phyloP scores from a whole-genome alignment of 2,797 vertebrate species.

The Okamejei kenojei region DNA sequence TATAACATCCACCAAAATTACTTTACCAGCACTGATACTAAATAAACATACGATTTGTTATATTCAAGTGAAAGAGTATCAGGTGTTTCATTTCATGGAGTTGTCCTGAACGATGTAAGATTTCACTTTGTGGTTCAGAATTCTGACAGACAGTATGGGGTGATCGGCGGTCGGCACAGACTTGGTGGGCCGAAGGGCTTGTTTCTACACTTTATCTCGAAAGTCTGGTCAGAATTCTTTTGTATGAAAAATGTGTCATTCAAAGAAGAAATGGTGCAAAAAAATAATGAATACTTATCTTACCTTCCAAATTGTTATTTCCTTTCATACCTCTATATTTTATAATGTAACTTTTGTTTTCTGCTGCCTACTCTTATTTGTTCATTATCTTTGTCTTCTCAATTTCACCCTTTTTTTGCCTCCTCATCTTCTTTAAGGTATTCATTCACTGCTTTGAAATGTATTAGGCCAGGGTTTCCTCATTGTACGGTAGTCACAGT shows the following conservation, averaged over 20 bases:
- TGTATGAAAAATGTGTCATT: background rate
- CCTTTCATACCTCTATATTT: background rate
- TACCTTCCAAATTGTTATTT: background rate
- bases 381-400: background rate
- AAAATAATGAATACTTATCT: background rate
- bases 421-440: background rate
- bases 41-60: slow-evolving; percentile 18
- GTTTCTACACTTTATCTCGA: too few species aligned
- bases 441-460: background rate
- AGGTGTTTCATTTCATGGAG: background rate
- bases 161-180: too few species aligned
- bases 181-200: too few species aligned
- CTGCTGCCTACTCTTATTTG: background rate
- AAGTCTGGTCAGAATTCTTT: background rate
- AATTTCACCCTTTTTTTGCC: background rate
- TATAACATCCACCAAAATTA: slow-evolving; percentile 11
- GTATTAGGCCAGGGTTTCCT: background rate
- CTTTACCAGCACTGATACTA: slow-evolving; percentile 24
- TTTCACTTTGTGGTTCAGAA: background rate
- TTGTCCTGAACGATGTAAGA: background rate
- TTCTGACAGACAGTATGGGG: background rate
- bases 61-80: background rate
- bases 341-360: background rate
- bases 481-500: background rate
- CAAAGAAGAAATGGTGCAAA: background rate